Base-by-base conservation (phyloP, 1,140 invertebrate species). In the Belonocnema kinseyi region DNA sequence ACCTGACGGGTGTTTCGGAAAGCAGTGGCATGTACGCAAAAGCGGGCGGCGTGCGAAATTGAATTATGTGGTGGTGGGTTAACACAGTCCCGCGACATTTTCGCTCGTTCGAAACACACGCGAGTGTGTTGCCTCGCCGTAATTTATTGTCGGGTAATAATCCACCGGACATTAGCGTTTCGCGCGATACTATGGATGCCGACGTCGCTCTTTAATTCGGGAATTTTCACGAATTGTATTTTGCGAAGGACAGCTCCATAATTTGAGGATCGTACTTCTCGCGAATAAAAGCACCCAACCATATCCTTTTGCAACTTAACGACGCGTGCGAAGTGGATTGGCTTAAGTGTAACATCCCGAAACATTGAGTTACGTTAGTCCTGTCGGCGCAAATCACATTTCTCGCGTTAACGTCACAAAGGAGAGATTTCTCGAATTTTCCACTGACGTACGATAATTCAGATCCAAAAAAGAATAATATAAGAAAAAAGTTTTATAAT, bases 61-160 rank as follows among this genome's bases (percentile, higher is more conserved):
- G 72, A 77, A 77, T 77, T 77, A 77, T 72, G 71, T 50, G 26
- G 50, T 26, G 72, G 10, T 54, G 61, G 61, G 33, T 76, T 66
- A 78, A 74, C 72, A 56, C 40, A 66, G 61, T 66, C 26, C 61
- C 17, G 66, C 33, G 74, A 74, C 72, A 72, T 66, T 77, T 77
- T 40, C 52, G 56, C 70, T 51, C 58, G 66, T 66, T 50, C 53
- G 17, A 70, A 54, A 40, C 72, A 73, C 21, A 71, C 72, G 61
- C 16, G 33, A 46, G 61, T 66, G 26, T 66, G 13, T 40, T 46
- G 61, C 40, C 58, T 21, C n/a, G 61, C 61, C 58, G 73, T 83
- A 83, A 83, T 83, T 83, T 83, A 83, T 83, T 77, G 81, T 70
- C 51, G 74, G 52, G 75, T 83, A 79, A 83, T 83, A 83, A 83